These are phyloP conservation scores for Choreutis nemorana DNA, from an alignment of 2,888 invertebrate genomes.

Conservation along the genomic window DNA sequence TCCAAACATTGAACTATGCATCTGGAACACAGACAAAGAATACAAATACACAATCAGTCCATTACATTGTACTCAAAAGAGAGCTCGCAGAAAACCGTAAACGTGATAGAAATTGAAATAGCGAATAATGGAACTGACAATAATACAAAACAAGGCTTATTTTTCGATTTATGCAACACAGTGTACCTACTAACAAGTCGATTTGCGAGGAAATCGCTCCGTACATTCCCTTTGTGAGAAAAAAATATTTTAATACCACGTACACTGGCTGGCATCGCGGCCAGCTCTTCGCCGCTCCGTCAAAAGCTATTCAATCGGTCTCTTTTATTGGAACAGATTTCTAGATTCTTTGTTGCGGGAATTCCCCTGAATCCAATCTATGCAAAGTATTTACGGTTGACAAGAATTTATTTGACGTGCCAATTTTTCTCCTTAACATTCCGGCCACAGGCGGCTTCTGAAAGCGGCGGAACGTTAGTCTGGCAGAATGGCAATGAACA, in stretches of 20 bases:
- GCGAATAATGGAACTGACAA: constrained; percentile 19
- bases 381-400: constrained; percentile 60
- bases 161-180: constrained; percentile 26
- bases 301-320: constrained; percentile 54
- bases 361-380: constrained; percentile 51
- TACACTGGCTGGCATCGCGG: constrained; percentile 18
- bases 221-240: background rate
- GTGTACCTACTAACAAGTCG: constrained; percentile 24
- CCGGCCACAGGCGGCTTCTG: constrained; percentile 25
- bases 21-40: no score
- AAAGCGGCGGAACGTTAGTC: constrained; percentile 23
- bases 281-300: constrained; percentile 35
- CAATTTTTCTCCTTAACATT: constrained; percentile 37
- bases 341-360: constrained; percentile 51
- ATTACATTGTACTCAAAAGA: no score
- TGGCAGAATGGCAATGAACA: no score
- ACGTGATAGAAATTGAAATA: constrained; percentile 15
- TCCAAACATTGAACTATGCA: no score
- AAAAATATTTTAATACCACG: background rate
- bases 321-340: constrained; percentile 51
- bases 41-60: no score
- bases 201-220: constrained; percentile 16
- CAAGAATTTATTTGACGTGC: constrained; percentile 55
- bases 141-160: constrained; percentile 19
- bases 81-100: constrained; percentile 11